These are phyloP conservation scores for Thalassarche chlororhynchos DNA, from an alignment of 2,113 vertebrate species.

Conservation along the genomic window DNA sequence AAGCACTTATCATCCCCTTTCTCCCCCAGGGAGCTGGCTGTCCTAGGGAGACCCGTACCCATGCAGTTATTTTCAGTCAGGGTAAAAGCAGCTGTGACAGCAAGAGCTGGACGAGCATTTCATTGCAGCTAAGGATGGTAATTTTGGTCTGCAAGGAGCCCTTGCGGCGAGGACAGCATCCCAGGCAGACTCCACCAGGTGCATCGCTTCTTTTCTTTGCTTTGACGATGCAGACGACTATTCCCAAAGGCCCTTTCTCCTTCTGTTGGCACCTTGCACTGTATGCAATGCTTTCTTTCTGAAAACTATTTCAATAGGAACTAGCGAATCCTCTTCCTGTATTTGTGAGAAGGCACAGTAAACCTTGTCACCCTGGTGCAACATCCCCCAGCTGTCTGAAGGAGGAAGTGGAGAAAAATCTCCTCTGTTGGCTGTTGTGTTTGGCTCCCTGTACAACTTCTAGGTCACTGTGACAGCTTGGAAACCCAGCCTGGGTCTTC, in stretches of 20 bases:
- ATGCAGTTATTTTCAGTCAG: not conserved
- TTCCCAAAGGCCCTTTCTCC: not conserved
- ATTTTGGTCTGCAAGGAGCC: not conserved
- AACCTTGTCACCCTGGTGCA: not conserved
- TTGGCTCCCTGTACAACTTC: not conserved
- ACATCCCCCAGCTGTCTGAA: not conserved
- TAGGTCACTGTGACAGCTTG: not conserved
- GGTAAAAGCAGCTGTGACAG: not conserved
- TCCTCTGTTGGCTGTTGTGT: not conserved
- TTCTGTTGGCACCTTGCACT: not conserved
- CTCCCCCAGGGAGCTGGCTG: not conserved
- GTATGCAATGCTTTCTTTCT: not conserved
- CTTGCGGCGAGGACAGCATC: not conserved
- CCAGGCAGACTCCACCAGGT: not conserved
- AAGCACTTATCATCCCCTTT: not conserved
- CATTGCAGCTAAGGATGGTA: not conserved
- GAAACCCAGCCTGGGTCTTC: not conserved
- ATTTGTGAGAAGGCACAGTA: not conserved
- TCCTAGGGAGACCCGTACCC: not conserved
- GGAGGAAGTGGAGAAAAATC: not conserved
- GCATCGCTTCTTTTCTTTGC: not conserved
- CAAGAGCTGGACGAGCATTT: not conserved
- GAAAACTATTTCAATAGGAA: not conserved
- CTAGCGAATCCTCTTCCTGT: not conserved
- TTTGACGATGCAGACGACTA: not conserved